Base-by-base conservation (phyloP, 2,888 invertebrate species). In the Rhabditoides inermis region DNA sequence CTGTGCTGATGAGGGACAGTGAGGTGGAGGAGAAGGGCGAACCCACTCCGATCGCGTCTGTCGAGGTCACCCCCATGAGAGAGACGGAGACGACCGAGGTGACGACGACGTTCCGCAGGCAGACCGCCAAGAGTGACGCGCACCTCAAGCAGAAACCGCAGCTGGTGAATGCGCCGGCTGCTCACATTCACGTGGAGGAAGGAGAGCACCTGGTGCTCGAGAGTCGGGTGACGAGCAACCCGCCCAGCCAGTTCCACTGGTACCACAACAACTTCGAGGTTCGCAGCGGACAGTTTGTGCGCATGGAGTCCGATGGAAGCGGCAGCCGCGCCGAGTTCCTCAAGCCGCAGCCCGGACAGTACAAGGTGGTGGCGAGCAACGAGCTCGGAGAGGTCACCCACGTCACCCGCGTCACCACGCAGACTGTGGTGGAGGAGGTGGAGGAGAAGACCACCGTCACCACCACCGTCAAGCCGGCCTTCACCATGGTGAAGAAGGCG, bases 341-440 rank as follows among this genome's bases (percentile, higher is more conserved):
- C 0, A 42, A 53, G 15, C 79, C 79, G 73, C 45, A 76, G 72
- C 50, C 53, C 36, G 70, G 67, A 7, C 39, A 58, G n/a, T 70
- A 66, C 46, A 56, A 58, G 23, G 68, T 62, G 5, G 57, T 58
- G 5, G 64, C 64, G 12, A 59, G 50, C 18, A 69, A 69, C 44
- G 57, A 49, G n/a, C 49, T 60, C 18, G 69, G 69, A 4, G 54
- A 41, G 12, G 51, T 56, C 2, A 58, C 51, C 20, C 49, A 45
- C 10, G 45, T 49, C 0, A 62, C 62, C 2, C 25, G 58, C 22
- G 56, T 62, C 7, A 62, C 60, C 3, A 60, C 58, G 7, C 58
- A 60, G 35, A 49, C 27, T 3, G 35, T 51, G 2, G 22, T 26
- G 5, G 49, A 51, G 15, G 41, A 56, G 27, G 41, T 20, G 20